Evolutionary conservation across 2,888 invertebrate species (phyloP).

Genomic region (Colletes collaris): DNA sequence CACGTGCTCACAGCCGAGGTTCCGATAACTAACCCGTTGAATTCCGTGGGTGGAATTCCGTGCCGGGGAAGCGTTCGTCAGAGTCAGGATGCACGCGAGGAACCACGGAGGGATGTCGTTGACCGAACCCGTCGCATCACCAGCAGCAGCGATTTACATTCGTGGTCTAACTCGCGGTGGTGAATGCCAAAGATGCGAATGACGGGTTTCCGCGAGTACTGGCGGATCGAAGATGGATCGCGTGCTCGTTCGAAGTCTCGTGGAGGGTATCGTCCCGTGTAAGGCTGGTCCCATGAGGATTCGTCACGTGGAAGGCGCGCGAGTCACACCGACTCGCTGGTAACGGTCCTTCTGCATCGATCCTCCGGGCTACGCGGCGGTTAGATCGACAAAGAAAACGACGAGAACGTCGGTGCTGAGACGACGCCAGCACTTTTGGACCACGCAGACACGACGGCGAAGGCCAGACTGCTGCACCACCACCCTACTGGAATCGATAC

Average conservation of each 20-base stretch:
- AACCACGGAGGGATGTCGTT: neutral
- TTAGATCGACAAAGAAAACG: constrained; percentile 12
- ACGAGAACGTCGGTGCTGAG: constrained; percentile 47
- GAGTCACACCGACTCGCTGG: neutral
- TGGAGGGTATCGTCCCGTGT: too few species aligned
- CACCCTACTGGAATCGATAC: constrained; percentile 78
- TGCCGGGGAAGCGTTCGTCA: neutral
- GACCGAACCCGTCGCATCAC: too few species aligned
- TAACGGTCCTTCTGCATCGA: constrained; percentile 33
- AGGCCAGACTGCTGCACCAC: constrained; percentile 69
- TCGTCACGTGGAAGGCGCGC: constrained; percentile 38
- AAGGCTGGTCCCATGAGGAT: neutral
- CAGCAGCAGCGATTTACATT: too few species aligned
- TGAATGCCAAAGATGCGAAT: too few species aligned
- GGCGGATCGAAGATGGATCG: too few species aligned
- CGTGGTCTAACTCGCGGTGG: too few species aligned
- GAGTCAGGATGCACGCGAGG: neutral
- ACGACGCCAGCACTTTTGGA: constrained; percentile 71
- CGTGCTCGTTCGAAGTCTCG: too few species aligned
- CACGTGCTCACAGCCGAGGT: constrained; percentile 14
- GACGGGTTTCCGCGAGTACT: too few species aligned
- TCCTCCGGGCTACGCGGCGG: constrained; percentile 5
- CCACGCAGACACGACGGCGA: constrained; percentile 72
- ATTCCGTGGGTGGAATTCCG: constrained; percentile 1
- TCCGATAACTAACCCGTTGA: neutral